Evolutionary conservation across 2,797 vertebrate species (phyloP), one percentile per base, ranked within the genome.

Genomic region (Halcyon badia): DNA sequence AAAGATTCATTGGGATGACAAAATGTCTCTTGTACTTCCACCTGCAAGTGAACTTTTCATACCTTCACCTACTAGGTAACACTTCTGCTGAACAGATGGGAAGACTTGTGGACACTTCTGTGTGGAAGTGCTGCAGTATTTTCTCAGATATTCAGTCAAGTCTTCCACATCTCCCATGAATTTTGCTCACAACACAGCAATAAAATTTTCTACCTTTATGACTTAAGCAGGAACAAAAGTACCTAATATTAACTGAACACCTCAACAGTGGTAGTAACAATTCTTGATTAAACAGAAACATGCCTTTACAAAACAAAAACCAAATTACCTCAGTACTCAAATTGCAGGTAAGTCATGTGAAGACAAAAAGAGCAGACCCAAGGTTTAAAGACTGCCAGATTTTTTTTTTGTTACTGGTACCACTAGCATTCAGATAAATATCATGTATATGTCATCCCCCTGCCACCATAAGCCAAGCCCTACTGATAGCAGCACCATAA

Each of bases 241-340:
- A 42, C 25, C 39, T 57, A 71, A 68, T 24, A 83, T 33, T 96
- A 86, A 62, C 52, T 61, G 78, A 83, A 57, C 20, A 56, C 12
- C 21, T 79, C 42, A 82, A 79, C 3, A 26, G 6, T 30, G 30
- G 41, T 3, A 56, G 30, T 18, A 71, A 42, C 20, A 75, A 49
- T 49, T 61, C 25, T 41, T 81, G 46, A 58, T 92, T 90, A 94
- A 91, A 87, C 6, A 90, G 19, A 90, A 91, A 92, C 54, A 69
- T 65, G 51, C 31, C 13, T 26, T 69, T 85, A 79, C 4, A 66
- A 58, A 82, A 76, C 8, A 77, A 93, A 80, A 87, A 37, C 0
- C 20, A 66, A 12, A 87, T 56, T 41, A 64, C 65, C 41, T 90
- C 52, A 78, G 46, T 62, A 61, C 19, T 66, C 70, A 75, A 79